phyloP scores from a whole-genome alignment of 2,113 vertebrate genomes.

The Coryphaenoides rupestris region DNA sequence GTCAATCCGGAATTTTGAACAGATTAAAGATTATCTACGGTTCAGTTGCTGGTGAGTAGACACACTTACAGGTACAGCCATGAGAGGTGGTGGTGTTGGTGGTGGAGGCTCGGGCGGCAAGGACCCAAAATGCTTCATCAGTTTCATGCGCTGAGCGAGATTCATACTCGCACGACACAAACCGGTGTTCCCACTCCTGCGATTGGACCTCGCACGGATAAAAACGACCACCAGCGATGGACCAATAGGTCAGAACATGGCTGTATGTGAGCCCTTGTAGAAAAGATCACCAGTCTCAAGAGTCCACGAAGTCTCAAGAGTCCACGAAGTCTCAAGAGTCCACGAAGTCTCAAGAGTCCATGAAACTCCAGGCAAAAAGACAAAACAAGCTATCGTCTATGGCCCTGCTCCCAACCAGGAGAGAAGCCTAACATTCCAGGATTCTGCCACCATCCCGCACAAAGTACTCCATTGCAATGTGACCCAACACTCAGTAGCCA shows the following conservation, averaged over 20 bases:
- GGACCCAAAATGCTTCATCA: slow-evolving; percentile 64
- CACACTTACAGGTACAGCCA: slow-evolving; percentile 66
- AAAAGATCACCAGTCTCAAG: neutral
- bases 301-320: too few relatives aligned
- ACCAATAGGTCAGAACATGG: neutral
- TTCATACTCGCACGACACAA: slow-evolving; percentile 47
- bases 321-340: slow-evolving; percentile 10
- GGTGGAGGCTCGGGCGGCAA: slow-evolving; percentile 49
- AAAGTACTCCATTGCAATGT: slow-evolving; percentile 9
- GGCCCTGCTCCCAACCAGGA: neutral
- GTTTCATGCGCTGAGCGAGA: slow-evolving; percentile 54
- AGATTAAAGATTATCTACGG: too few relatives aligned
- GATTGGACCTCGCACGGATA: neutral
- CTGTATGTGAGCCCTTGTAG: too few relatives aligned
- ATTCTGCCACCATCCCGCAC: neutral
- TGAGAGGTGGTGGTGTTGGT: slow-evolving; percentile 50
- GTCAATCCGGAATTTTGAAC: too few relatives aligned
- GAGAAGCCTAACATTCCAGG: neutral
- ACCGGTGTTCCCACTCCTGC: neutral
- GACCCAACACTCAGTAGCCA: slow-evolving; percentile 31
- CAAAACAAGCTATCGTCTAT: neutral
- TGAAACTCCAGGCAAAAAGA: neutral
- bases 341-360: slow-evolving; percentile 14
- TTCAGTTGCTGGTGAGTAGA: too few relatives aligned
- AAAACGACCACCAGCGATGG: too few relatives aligned